These are phyloP conservation scores for Oscarella lobularis DNA, from an alignment of 37 sponge, comb jelly and placozoan genomes.

Conservation along the genomic window DNA sequence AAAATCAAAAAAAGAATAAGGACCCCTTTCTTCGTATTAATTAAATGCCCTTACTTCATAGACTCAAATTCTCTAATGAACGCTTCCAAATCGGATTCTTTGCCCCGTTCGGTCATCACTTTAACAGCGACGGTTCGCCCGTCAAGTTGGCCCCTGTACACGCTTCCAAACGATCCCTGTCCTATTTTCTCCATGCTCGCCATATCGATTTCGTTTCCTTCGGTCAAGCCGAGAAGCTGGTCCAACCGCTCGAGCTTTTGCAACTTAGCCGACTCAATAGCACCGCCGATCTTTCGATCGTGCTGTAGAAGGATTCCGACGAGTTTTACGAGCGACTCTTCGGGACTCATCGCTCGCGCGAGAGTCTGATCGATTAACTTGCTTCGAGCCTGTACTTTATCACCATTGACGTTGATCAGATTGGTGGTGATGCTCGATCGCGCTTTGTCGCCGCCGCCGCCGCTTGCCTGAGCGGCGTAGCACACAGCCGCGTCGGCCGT, in stretches of 20 bases:
- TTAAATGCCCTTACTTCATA: conserved; percentile 2
- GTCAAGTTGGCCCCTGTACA: not conserved
- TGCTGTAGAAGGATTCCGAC: not conserved
- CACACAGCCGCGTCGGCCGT: not conserved
- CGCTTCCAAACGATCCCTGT: not conserved
- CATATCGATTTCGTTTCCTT: not conserved
- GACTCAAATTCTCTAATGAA: not conserved
- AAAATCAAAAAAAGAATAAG: too few species aligned
- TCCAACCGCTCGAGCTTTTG: not conserved
- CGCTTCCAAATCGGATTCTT: not conserved
- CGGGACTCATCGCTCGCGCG: not conserved
- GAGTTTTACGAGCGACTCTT: not conserved
- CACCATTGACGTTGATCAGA: not conserved
- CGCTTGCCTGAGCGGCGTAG: not conserved
- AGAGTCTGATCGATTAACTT: not conserved
- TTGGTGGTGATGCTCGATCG: not conserved
- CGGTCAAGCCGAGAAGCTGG: not conserved
- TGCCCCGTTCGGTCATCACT: not conserved
- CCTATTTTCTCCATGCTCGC: not conserved
- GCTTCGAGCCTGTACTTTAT: not conserved
- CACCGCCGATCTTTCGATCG: not conserved
- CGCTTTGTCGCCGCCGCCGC: too few species aligned
- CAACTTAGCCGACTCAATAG: not conserved
- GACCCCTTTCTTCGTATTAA: too few species aligned
- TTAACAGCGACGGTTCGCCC: not conserved